Conservation (phyloP, 2,888 invertebrate genomes). For the Epirrhoe alternata region DNA sequence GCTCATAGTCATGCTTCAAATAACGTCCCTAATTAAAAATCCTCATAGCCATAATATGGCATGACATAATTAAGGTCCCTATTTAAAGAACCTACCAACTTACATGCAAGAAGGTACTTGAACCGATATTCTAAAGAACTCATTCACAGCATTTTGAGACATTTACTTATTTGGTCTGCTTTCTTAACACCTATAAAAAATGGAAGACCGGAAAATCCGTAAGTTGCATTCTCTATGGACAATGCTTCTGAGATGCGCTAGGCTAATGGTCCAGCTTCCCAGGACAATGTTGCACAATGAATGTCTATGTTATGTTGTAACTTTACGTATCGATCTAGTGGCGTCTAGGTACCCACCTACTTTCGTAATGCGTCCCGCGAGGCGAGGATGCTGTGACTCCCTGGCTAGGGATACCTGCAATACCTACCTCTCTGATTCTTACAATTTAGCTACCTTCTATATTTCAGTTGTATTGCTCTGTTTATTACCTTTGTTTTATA, state of each 20-base stretch:
- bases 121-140: too few relatives aligned
- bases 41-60: too few relatives aligned
- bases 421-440: conserved; percentile 63
- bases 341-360: conserved; percentile 65
- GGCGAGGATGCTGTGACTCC: conserved; percentile 77
- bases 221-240: conserved; percentile 9
- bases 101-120: too few relatives aligned
- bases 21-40: too few relatives aligned
- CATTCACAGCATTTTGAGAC: too few relatives aligned
- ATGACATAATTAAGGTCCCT: too few relatives aligned
- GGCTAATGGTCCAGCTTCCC: conserved; percentile 36
- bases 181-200: neutral
- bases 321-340: conserved; percentile 78
- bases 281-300: conserved; percentile 60
- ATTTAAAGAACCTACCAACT: too few relatives aligned
- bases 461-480: conserved; percentile 53
- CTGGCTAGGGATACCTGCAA: conserved; percentile 77
- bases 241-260: conserved; percentile 24
- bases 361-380: conserved; percentile 81
- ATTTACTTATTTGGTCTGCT: neutral
- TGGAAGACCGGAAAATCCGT: conserved; percentile 1
- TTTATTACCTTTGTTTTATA: conserved; percentile 29
- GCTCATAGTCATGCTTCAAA: too few relatives aligned
- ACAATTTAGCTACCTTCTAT: conserved; percentile 45
- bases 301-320: conserved; percentile 66